Base-by-base conservation (phyloP, 1,140 invertebrate species). In the Euwallacea fornicatus region DNA sequence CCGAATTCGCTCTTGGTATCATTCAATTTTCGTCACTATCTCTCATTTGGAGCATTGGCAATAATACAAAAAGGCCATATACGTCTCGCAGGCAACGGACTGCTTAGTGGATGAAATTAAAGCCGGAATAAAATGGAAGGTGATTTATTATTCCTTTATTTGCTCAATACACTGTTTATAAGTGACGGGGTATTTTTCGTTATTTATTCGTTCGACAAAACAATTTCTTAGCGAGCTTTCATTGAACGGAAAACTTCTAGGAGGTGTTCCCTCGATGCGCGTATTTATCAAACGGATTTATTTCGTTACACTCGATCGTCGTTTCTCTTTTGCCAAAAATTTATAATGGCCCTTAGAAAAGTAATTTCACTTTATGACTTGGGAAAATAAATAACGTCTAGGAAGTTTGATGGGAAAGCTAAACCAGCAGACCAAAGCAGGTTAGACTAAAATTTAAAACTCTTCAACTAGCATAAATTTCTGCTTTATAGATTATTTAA, bases 71-170 rank as follows among this genome's bases (percentile, higher is more conserved):
- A 33, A 33, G 21, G 4, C 21, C 21, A 33, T 33, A 33, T 33
- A 33, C 21, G 21, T 33, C 21, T 33, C 21, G 21, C 21, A 33
- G 21, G 21, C 21, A 33, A 33, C 21, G 21, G 21, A 33, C 21
- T 33, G 21, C 75, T 77, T 66, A 58, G 71, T 54, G 74, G 70
- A 72, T 73, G 72, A 74, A 77, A 77, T 77, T 77, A 77, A 74
- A 71, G 63, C 71, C 61, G 71, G 74, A 75, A 66, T 71, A 71
- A 71, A 71, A 46, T 59, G 62, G 70, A 69, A 76, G 76, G 76
- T 77, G 76, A 77, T 77, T 77, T 77, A 77, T 77, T 71, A 73
- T 71, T 58, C 66, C 75, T 77, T 77, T 77, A 77, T 77, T 75
- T 73, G 71, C 70, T 69, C 71, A 71, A 72, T 75, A 75, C 74